Base-by-base conservation (phyloP, 2,797 vertebrate genomes). In the Lacerta agilis region DNA sequence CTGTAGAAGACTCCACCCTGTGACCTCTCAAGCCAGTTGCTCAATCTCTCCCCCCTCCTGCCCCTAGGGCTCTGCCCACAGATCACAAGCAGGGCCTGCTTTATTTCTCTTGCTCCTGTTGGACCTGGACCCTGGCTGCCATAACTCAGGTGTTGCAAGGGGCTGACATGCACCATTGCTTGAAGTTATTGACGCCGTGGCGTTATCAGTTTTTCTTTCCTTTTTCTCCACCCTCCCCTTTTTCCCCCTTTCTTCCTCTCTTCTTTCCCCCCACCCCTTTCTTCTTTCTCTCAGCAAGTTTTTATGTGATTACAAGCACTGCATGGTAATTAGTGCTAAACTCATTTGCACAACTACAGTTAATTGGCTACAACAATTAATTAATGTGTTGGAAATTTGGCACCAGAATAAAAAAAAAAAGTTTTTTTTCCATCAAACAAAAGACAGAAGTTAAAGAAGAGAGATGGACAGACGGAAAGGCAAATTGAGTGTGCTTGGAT, bases 361-460 rank as follows among this genome's bases (percentile, higher is more conserved):
- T 99, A 99, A 99, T 99, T 99, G 98, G 98, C 98, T 98, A 98
- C 98, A 98, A 98, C 98, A 99, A 99, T 99, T 99, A 99, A 99
- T 99, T 99, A 99, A 99, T 99, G 98, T 99, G 98, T 99, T 98
- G 98, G 98, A 99, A 98, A 99, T 98, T 98, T 98, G 98, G 98
- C 98, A 98, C 98, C 81, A 94, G 95, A 85, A 89, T 89, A 89
- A 96, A 96, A 96, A 94, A 94, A 96, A 91, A 96, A 95, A 90
- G 93, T 97, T 97, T 96, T 92, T 95, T 97, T 96, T 90, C 95
- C 95, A 96, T 96, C 95, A 95, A 95, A 95, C 88, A 94, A 94
- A 91, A 89, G 87, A 88, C 73, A 79, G 88, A 92, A 85, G 43
- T 87, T 13, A 76, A 91, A 79, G 92, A 87, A 93, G 76, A 92